These are phyloP conservation scores for Cliona cf. orientalis DNA, from an alignment of 37 sponge, comb jelly and placozoan species.

Conservation along the genomic window DNA sequence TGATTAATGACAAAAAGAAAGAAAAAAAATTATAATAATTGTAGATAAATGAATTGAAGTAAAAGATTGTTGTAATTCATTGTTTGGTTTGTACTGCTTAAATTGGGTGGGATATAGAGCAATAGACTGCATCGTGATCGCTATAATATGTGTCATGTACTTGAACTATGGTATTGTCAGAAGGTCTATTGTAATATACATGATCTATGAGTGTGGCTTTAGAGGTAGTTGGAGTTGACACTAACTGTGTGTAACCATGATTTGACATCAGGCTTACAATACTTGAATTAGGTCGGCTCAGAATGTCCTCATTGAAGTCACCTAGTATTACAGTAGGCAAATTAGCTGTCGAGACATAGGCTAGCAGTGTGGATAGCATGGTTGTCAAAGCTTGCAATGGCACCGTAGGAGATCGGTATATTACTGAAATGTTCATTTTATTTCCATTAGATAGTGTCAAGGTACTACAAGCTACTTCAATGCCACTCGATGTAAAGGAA, in stretches of 20 bases:
- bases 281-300: background rate
- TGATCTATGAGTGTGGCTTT: slow-evolving; percentile 31
- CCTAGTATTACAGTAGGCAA: slow-evolving; percentile 17
- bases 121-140: slow-evolving; percentile 34
- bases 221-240: slow-evolving; percentile 14
- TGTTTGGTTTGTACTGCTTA: too few species aligned
- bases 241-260: slow-evolving; percentile 9
- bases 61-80: too few species aligned
- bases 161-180: background rate
- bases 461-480: background rate
- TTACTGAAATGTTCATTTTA: slow-evolving; percentile 18
- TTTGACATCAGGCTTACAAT: slow-evolving; percentile 1
- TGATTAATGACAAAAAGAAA: too few species aligned
- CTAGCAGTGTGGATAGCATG: background rate
- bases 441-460: background rate
- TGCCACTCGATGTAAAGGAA: slow-evolving; percentile 19
- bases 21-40: too few species aligned
- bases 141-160: slow-evolving; percentile 24
- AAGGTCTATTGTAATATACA: slow-evolving; percentile 1
- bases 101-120: background rate
- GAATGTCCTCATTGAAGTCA: slow-evolving; percentile 38
- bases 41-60: too few species aligned
- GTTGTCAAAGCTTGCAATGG: background rate
- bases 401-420: slow-evolving; percentile 35
- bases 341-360: background rate